Conservation (phyloP, 2,888 invertebrate genomes). For the Eristalis intricaria region DNA sequence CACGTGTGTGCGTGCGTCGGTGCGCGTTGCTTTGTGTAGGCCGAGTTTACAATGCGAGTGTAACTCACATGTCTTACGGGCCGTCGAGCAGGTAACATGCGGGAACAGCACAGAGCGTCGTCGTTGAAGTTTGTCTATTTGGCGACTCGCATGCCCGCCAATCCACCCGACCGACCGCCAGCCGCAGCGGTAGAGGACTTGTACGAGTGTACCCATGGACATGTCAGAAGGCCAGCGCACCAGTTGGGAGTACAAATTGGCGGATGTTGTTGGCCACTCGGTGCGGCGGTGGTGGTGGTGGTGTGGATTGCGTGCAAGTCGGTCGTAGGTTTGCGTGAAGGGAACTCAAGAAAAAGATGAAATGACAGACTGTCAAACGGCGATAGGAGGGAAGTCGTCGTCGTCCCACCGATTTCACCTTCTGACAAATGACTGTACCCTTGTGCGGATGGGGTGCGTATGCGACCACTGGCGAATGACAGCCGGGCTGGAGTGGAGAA, state of each 20-base stretch:
- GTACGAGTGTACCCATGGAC: constrained; percentile 39
- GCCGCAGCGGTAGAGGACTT: constrained; percentile 11
- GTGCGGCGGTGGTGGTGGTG: constrained; percentile 12
- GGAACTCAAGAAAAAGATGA: constrained; percentile 34
- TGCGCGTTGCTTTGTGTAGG: constrained; percentile 10
- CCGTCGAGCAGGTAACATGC: constrained; percentile 45
- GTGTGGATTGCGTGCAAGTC: constrained; percentile 57
- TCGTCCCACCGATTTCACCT: constrained; percentile 47
- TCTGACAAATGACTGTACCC: constrained; percentile 59
- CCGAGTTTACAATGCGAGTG: constrained; percentile 44
- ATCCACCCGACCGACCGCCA: constrained; percentile 12
- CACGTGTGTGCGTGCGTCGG: constrained; percentile 33
- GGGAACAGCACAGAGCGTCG: constrained; percentile 9
- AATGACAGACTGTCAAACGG: constrained; percentile 56
- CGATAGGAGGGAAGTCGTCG: constrained; percentile 62
- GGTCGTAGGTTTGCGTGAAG: constrained; percentile 43
- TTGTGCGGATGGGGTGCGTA: constrained; percentile 12
- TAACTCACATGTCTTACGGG: constrained; percentile 56
- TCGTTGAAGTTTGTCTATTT: constrained; percentile 59
- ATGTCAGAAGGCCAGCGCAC: constrained; percentile 68
- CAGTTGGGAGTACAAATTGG: constrained; percentile 65
- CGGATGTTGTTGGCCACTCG: constrained; percentile 54
- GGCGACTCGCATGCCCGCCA: constrained; percentile 51
- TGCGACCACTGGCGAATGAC: constrained; percentile 50
- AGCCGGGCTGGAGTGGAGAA: constrained; percentile 14